Conservation (phyloP, 2,113 vertebrate species). For the Spermophilus dauricus region DNA sequence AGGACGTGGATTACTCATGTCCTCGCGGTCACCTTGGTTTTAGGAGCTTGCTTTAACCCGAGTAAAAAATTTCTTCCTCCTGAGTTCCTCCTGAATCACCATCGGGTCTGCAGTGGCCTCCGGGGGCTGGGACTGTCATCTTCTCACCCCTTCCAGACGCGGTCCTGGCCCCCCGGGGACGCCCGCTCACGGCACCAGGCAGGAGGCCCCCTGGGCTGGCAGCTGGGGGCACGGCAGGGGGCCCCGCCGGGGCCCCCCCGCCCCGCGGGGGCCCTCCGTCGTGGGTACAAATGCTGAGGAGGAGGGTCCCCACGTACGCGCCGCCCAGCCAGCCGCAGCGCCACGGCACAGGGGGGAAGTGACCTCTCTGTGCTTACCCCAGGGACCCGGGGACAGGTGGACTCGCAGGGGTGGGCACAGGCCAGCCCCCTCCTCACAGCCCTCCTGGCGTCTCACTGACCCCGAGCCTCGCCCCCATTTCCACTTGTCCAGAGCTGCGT, state of each 20-base stretch:
- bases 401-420: neutral
- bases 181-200: neutral
- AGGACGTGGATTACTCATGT: neutral
- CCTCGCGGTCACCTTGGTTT: neutral
- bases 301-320: too few species aligned
- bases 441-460: too few species aligned
- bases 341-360: too few species aligned
- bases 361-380: too few species aligned
- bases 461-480: too few species aligned
- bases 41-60: neutral
- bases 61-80: conserved; percentile 50
- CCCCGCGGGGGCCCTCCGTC: too few species aligned
- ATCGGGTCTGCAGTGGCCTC: neutral
- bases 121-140: conserved; percentile 19
- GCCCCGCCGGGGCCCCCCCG: too few species aligned
- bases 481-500: too few species aligned
- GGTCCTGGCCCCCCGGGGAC: neutral
- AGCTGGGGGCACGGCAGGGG: accelerated
- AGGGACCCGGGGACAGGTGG: too few species aligned
- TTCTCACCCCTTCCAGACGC: conserved; percentile 75
- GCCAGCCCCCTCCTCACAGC: neutral
- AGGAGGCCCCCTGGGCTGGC: neutral
- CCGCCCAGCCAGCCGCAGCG: too few species aligned
- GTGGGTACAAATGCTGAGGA: too few species aligned
- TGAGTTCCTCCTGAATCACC: neutral